Base-by-base conservation (phyloP, 2,888 invertebrate genomes). In the Drosophila barbarae region DNA sequence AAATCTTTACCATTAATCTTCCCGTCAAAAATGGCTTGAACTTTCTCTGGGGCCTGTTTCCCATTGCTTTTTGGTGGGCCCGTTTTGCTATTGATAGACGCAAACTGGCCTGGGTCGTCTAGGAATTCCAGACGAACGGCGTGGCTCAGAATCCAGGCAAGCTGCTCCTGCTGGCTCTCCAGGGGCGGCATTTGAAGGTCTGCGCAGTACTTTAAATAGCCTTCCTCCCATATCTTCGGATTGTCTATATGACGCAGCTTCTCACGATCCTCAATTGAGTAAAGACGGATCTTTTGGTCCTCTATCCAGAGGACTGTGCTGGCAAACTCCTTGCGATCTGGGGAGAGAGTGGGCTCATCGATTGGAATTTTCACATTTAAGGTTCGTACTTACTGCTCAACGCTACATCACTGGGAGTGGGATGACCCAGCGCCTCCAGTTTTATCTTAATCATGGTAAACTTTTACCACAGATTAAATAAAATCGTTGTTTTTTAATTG, bases 231-330 rank as follows among this genome's bases (percentile, higher is more conserved):
- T 51, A 91, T 89, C 3, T 90, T 79, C 12, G 93, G 92, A 35
- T 91, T 90, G 5, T 91, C 91, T 2, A 94, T 91, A 73, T 94
- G 92, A 42, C 95, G 91, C n/a, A 98, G 88, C 0, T 90, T 91
- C 72, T 92, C 93, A 12, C 96, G 91, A 71, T 96, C 95, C 86
- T 96, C 95, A 59, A 96, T 94, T 86, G 94, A 94, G 77, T 96
- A 96, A 74, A 94, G 93, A 12, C 97, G 93, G 73, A 98, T 96
- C 90, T 96, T 96, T 88, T 97, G 96, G 86, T 97, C 96, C 90
- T 98, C 98, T 56, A 98, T 88, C 98, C 98, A 98, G 1, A 95
- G 90, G 23, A 98, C 92, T 26, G 96, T 91, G 84, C 93, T 94
- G 51, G 95, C 93, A 86, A 96, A 94, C 82, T 95, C 93, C 69